Percentiles rank a stretch among this genome's conserved stretches.
Conservation (phyloP, 1,140 invertebrate species). For the Drosophila rufa region DNA sequence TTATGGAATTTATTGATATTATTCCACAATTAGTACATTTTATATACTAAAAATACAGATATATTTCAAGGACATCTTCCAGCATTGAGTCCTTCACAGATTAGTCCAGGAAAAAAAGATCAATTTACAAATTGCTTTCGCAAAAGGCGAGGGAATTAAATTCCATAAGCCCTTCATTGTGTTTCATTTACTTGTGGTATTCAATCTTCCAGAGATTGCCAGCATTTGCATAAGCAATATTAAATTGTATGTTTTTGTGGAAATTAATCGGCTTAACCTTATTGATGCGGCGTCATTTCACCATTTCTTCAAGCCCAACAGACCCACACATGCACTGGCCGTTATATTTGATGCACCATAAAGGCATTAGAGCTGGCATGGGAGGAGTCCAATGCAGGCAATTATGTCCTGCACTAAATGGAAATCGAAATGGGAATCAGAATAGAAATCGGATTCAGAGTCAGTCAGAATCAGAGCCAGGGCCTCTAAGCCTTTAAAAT, state of each 20-base stretch:
- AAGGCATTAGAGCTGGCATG: neutral
- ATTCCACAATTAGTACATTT: neutral
- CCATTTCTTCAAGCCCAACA: neutral
- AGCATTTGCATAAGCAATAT: constrained; percentile 8
- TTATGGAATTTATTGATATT: neutral
- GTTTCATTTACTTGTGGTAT: constrained; percentile 3
- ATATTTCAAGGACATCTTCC: neutral
- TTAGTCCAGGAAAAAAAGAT: neutral
- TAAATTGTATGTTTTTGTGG: constrained; percentile 26
- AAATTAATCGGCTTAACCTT: constrained; percentile 43
- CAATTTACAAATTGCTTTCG: constrained; percentile 4
- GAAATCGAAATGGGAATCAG: constrained; percentile 25
- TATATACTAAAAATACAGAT: neutral
- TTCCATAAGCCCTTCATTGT: constrained; percentile 12
- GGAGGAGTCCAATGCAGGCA: constrained; percentile 3
- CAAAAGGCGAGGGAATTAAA: neutral
- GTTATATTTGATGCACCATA: constrained; percentile 36
- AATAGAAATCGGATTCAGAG: neutral
- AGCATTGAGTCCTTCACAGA: no score
- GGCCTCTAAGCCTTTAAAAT: constrained; percentile 67
- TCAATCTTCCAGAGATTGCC: neutral
- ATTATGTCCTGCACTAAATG: constrained; percentile 42
- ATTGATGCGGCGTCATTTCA: constrained; percentile 1
- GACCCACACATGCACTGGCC: neutral
- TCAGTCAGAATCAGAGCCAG: neutral